Evolutionary conservation across 2,888 invertebrate species (phyloP).

Genomic region (Meganola albula): DNA sequence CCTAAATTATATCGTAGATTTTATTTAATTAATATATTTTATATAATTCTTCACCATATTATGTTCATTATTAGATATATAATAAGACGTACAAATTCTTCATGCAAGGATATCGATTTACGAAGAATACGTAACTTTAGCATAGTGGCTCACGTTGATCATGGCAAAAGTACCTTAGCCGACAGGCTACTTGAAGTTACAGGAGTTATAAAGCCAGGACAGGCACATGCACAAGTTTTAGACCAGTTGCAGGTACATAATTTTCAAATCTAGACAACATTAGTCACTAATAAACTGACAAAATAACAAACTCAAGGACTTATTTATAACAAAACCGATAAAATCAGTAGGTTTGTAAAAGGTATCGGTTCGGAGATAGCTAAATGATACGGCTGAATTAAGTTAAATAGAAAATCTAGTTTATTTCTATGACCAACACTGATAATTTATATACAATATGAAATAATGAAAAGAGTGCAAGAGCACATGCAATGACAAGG

Average conservation of each 20-base stretch:
- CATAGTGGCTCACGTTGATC: conserved; percentile 99
- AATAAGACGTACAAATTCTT: conserved; percentile 38
- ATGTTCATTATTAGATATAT: conserved; percentile 26
- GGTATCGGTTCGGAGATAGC: no score
- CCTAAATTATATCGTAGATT: background rate
- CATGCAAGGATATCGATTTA: conserved; percentile 38
- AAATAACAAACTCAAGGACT: no score
- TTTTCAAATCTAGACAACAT: background rate
- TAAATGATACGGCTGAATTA: no score
- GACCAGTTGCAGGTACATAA: conserved; percentile 83
- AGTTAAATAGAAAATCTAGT: no score
- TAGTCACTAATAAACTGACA: background rate
- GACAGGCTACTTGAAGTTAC: conserved; percentile 96
- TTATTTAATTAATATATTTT: conserved; percentile 8
- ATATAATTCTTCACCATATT: conserved; percentile 1
- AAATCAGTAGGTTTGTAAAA: no score
- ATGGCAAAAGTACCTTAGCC: conserved; percentile 98
- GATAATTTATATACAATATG: no score
- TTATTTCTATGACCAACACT: no score
- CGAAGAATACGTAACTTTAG: conserved; percentile 91
- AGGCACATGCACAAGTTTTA: conserved; percentile 83
- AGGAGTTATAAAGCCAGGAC: conserved; percentile 84
- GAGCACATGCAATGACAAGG: no score
- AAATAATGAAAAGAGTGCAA: no score
- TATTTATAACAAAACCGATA: no score